Evolutionary conservation across 2,888 invertebrate genomes (phyloP).

Genomic region (Pachycephus smyrnensis): DNA sequence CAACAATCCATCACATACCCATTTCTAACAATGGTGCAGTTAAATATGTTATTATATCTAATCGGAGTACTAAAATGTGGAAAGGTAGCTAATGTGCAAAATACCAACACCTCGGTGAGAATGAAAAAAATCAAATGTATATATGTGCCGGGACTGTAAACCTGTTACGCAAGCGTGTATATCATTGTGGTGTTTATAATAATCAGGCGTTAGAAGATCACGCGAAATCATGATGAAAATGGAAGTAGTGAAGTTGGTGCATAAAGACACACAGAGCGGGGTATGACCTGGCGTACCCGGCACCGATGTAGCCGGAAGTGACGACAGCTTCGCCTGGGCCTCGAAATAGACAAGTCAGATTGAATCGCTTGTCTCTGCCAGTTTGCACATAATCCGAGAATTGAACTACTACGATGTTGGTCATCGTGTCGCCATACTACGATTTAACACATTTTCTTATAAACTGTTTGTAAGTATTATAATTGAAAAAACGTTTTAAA

Average conservation of each 20-base stretch:
- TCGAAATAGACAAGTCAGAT: slow-evolving; percentile 91
- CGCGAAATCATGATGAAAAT: not conserved
- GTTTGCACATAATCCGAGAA: slow-evolving; percentile 95
- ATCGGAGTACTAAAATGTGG: not conserved
- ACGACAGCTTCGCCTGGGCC: slow-evolving; percentile 94
- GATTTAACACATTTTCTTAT: slow-evolving; percentile 36
- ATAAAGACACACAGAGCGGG: not conserved
- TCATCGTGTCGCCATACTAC: slow-evolving; percentile 93
- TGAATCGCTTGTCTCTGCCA: slow-evolving; percentile 89
- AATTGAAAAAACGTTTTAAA: not conserved
- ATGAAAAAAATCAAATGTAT: not conserved
- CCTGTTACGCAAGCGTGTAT: not conserved
- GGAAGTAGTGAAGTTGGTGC: not conserved
- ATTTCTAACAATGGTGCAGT: not conserved
- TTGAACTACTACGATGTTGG: slow-evolving; percentile 93
- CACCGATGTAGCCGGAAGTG: slow-evolving; percentile 92
- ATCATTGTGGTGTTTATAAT: not conserved
- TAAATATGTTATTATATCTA: not conserved
- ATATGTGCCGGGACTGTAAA: not conserved
- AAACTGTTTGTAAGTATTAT: not conserved
- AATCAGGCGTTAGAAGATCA: not conserved
- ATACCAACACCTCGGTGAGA: not conserved
- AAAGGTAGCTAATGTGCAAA: not conserved
- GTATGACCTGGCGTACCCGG: slow-evolving; percentile 75
- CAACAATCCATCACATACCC: not conserved